These are phyloP conservation scores for Petrocephalus schoutedeni DNA, from an alignment of 2,797 vertebrate genomes.

Conservation along the genomic window DNA sequence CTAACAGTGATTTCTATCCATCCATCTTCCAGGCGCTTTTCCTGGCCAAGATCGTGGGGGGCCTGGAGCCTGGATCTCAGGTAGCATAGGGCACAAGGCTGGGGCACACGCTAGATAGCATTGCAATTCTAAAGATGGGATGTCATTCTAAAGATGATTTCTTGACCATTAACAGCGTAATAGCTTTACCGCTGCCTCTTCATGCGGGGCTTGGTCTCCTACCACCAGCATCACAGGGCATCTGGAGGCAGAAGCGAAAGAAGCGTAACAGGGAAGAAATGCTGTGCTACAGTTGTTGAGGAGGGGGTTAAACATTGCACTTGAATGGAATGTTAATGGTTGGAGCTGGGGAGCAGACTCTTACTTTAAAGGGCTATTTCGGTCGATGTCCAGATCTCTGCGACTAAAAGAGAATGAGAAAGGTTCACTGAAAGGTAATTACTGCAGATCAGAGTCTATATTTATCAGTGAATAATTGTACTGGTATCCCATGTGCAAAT, in stretches of 20 bases:
- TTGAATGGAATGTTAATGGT: background rate
- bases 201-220: conserved; percentile 82
- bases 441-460: background rate
- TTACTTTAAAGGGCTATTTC: conserved; percentile 79
- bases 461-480: background rate
- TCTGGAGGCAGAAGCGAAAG: conserved; percentile 47
- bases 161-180: background rate
- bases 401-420: conserved; percentile 57
- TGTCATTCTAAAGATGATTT: background rate
- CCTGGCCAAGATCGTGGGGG: background rate
- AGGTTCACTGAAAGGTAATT: background rate
- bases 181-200: conserved; percentile 78
- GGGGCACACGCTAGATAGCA: background rate
- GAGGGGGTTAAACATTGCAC: background rate
- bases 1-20: background rate
- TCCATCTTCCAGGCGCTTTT: background rate
- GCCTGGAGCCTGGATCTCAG: background rate
- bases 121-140: too few relatives aligned
- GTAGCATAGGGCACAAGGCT: background rate
- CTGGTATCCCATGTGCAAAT: background rate
- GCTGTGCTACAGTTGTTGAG: background rate
- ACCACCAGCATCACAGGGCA: conserved; percentile 89
- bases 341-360: conserved; percentile 18
- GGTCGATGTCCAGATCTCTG: conserved; percentile 78
- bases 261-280: background rate